Evolutionary conservation across 2,888 invertebrate species (phyloP).

Genomic region (Orthosia cruda): DNA sequence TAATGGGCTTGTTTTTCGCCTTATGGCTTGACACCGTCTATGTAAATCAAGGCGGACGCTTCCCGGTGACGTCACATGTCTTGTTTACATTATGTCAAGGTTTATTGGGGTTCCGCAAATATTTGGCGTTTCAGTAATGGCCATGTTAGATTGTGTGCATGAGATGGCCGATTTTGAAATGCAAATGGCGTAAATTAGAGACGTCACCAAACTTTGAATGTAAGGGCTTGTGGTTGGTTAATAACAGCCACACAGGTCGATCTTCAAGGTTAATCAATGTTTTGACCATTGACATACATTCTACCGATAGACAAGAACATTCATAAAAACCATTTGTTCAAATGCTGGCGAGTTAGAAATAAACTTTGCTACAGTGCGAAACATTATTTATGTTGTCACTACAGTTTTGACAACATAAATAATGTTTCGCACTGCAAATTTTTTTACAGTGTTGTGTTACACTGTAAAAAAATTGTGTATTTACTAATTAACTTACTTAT

Average conservation of each 20-base stretch:
- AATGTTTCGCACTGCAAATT: too few relatives aligned
- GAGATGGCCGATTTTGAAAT: constrained; percentile 20
- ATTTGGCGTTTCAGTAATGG: constrained; percentile 75
- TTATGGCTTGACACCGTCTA: constrained; percentile 49
- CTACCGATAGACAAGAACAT: too few relatives aligned
- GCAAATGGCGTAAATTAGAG: constrained; percentile 2
- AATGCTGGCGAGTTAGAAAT: too few relatives aligned
- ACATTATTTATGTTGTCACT: too few relatives aligned
- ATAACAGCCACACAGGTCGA: too few relatives aligned
- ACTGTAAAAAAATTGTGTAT: too few relatives aligned
- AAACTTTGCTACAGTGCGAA: too few relatives aligned
- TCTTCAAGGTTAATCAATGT: too few relatives aligned
- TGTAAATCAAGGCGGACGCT: constrained; percentile 63
- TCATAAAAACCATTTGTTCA: too few relatives aligned
- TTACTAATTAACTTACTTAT: too few relatives aligned
- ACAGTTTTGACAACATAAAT: too few relatives aligned
- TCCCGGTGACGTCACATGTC: constrained; percentile 70
- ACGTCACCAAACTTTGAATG: neutral
- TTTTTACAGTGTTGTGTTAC: too few relatives aligned
- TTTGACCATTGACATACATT: neutral
- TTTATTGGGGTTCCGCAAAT: constrained; percentile 78
- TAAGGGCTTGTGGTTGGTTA: neutral
- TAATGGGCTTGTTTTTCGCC: constrained; percentile 59
- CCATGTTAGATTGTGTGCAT: constrained; percentile 24
- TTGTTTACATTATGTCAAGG: constrained; percentile 80